Base-by-base conservation (phyloP, 1,140 invertebrate species). In the Ganaspis sp. region DNA sequence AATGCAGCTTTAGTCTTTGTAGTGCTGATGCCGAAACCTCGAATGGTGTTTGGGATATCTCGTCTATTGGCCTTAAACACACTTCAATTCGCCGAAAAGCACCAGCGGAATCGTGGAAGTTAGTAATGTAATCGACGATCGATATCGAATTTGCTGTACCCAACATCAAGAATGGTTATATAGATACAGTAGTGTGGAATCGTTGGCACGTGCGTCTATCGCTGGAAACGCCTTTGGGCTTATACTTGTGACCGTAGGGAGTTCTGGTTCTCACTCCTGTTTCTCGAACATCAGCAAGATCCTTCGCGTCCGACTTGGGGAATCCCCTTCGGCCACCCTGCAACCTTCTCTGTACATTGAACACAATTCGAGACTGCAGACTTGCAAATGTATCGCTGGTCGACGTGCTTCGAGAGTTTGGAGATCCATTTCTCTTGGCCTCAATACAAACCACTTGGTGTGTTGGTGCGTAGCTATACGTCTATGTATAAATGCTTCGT, bases 341-440 rank as follows among this genome's bases (percentile, higher is more conserved):
- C 64, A 75, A 23, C 42, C 58, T 69, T 21, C 53, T 23, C 53
- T 49, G 75, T n/a, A 71, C 75, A 75, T 72, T 40, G 49, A 74
- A 71, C 72, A 58, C 72, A 11, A 58, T 64, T 69, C 54, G 75
- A 85, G 86, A 86, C 85, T 86, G 86, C 82, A 74, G 79, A 87
- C 79, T 88, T 87, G 85, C 82, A 83, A 84, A 83, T 84, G 78
- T 86, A 85, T 87, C 83, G 79, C 85, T 83, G 80, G 71, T 49
- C 73, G 77, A 81, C 74, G 69, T 81, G 77, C 76, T 40, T 77
- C 38, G 71, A 77, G 77, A 81, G 75, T 82, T 83, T 70, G 54
- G 29, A 75, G 69, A 69, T 78, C 23, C 37, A 40, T 78, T 74
- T 70, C 69, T 37, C 54, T 72, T 82, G 49, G 49, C 17, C 23